phyloP scores from a whole-genome alignment of 2,797 vertebrate genomes.

The Chelon labrosus region DNA sequence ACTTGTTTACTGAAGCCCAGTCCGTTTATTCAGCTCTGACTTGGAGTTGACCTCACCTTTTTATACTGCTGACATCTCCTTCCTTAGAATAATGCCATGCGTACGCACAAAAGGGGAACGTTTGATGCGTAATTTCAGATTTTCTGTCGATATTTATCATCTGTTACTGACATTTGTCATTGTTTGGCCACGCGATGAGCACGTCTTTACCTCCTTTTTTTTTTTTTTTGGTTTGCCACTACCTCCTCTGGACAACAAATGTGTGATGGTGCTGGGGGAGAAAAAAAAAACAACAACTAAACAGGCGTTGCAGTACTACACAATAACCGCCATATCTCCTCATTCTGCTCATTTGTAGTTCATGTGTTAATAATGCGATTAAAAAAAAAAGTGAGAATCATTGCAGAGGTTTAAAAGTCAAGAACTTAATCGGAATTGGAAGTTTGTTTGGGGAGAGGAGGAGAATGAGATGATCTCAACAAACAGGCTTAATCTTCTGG shows the following conservation, averaged over 20 bases:
- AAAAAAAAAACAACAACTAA: slow-evolving; percentile 30
- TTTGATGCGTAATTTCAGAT: neutral
- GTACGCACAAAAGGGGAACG: no score
- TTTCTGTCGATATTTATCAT: neutral
- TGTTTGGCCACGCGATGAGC: neutral
- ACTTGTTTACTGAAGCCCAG: slow-evolving; percentile 26
- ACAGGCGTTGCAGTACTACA: slow-evolving; percentile 32
- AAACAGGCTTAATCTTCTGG: neutral
- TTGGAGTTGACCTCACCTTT: slow-evolving; percentile 6
- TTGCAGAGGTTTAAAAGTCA: neutral
- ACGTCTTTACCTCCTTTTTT: neutral
- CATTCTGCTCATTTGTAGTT: neutral
- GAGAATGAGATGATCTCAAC: neutral
- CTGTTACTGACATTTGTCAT: neutral
- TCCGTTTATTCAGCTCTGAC: slow-evolving; percentile 2
- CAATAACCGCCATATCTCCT: slow-evolving; percentile 17
- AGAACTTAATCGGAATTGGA: slow-evolving; percentile 15
- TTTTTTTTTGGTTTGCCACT: slow-evolving; percentile 1
- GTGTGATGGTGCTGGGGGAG: slow-evolving; percentile 36
- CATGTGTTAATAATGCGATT: no score
- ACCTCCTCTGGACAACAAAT: slow-evolving; percentile 31
- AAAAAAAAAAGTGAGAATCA: slow-evolving; percentile 3
- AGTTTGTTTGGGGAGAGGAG: slow-evolving; percentile 22
- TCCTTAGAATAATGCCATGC: no score
- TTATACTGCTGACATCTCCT: no score